Conservation (phyloP, 2,888 invertebrate genomes). For the Cosmia pyralina region DNA sequence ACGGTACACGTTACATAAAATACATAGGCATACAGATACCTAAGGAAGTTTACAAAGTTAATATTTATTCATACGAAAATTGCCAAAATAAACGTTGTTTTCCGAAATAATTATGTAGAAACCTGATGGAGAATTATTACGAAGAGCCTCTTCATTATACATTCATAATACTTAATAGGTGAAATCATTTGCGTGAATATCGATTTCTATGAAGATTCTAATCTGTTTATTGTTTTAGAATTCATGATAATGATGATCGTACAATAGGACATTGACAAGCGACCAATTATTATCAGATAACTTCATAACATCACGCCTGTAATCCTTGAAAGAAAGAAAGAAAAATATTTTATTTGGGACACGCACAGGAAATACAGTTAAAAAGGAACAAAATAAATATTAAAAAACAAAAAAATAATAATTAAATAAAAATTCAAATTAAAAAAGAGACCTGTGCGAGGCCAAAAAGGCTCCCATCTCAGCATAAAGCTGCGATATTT, state of each 20-base stretch:
- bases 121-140: slow-evolving; percentile 1
- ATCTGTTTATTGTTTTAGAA: neutral
- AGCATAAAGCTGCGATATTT: too few species aligned
- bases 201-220: slow-evolving; percentile 4
- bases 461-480: too few species aligned
- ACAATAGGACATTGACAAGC: neutral
- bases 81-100: slow-evolving; percentile 5
- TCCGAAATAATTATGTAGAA: slow-evolving; percentile 3
- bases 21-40: neutral
- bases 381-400: too few species aligned
- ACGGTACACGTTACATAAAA: slow-evolving; percentile 10
- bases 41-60: slow-evolving; percentile 12
- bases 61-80: slow-evolving; percentile 24
- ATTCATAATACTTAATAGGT: neutral
- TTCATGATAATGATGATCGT: neutral
- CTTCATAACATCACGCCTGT: too few species aligned
- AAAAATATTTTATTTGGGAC: too few species aligned
- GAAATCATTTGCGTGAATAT: neutral
- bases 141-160: neutral
- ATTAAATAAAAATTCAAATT: too few species aligned
- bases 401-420: too few species aligned
- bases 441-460: too few species aligned
- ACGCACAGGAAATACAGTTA: too few species aligned
- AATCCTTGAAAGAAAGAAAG: too few species aligned
- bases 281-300: too few species aligned